phyloP scores from a whole-genome alignment of 1,140 invertebrate species.

The Solenopsis invicta region DNA sequence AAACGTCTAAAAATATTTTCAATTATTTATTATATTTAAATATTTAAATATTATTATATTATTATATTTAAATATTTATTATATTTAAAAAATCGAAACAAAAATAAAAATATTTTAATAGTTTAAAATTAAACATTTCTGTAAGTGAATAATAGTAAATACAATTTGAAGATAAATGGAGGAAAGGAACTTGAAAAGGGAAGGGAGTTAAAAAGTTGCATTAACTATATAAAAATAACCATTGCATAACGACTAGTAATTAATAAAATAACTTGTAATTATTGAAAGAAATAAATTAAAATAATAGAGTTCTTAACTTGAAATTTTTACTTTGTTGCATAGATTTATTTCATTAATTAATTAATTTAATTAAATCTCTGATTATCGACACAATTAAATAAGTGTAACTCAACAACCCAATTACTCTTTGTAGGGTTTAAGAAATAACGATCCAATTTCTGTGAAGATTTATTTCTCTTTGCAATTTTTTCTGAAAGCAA shows the following conservation, averaged over 20 bases:
- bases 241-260: neutral
- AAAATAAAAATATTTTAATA: too few relatives aligned
- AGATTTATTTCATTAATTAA: neutral
- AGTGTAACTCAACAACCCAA: neutral
- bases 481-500: conserved; percentile 17
- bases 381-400: neutral
- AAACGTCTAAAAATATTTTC: too few relatives aligned
- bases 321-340: neutral
- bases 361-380: neutral
- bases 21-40: too few relatives aligned
- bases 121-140: too few relatives aligned
- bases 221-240: neutral
- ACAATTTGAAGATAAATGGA: neutral
- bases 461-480: neutral
- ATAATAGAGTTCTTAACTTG: neutral
- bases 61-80: too few relatives aligned
- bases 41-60: too few relatives aligned
- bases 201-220: neutral
- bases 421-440: neutral
- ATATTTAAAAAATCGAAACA: too few relatives aligned
- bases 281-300: neutral
- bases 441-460: neutral
- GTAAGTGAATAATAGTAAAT: too few relatives aligned
- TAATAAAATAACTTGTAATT: neutral
- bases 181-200: neutral